Base-by-base conservation (phyloP, 35 echinoderm and acorn worm genomes). In the Holothuria glaberrima region DNA sequence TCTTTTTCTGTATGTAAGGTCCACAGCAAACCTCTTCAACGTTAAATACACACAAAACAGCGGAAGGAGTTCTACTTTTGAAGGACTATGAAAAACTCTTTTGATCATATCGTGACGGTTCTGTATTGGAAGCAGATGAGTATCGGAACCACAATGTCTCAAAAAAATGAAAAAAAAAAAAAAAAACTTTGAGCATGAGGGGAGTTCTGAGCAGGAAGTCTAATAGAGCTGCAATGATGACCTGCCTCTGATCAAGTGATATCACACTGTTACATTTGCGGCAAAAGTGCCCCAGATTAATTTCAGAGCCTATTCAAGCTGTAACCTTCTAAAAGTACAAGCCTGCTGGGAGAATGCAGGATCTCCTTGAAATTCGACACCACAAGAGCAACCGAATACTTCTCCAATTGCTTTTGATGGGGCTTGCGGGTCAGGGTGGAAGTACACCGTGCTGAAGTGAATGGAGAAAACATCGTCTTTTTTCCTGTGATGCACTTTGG, bases 271-370 rank as follows among this genome's bases (percentile, higher is more conserved):
- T 27, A 38, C 71, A 75, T 75, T 30, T 38, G 31, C 41, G 71
- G 10, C 12, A 32, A 38, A 33, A 69, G 32, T 75, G 71, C 31
- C 71, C 71, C 44, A 75, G 36, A 82, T 82, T 25, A 30, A 60
- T 60, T 50, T 20, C 79, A 36, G 30, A 48, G 79, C 10, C 79
- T 28, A 54, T 54, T 54, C 50, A 54, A 54, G 36, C 48, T n/a
- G 48, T 82, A 82, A 27, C 25, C 79, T 82, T 82, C 46, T 6
- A 29, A 60, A 82, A 33, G 80, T 60, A 32, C 80, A 84, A 27
- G 31, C 80, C 48, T 61, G 80, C 80, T 84, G 80, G 54, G 80
- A 30, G 31, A 34, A 26, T 6, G 28, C 28, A 61, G 57, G 27
- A 56, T 84, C 33, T 36, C 80, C 13, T 29, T n/a, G 80, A 19